Evolutionary conservation across 2,888 invertebrate genomes (phyloP).

Genomic region (Tubulanus polymorphus): DNA sequence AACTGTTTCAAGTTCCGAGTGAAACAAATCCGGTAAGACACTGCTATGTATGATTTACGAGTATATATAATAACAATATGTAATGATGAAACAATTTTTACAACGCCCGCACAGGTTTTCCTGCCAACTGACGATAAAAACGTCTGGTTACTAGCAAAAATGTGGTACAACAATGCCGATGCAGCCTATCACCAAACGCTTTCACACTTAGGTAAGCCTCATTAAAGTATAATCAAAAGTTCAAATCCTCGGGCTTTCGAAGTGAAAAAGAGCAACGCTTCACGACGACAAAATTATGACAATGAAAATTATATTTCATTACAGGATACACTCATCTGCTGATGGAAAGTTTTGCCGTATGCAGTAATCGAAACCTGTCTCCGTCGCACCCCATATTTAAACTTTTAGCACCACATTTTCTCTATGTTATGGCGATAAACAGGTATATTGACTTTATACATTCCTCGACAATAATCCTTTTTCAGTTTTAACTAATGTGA

Average conservation of each 20-base stretch:
- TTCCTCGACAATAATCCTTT: neutral
- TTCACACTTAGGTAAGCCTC: conserved; percentile 45
- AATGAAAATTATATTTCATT: conserved; percentile 12
- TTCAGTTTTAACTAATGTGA: neutral
- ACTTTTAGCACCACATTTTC: conserved; percentile 56
- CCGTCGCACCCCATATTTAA: conserved; percentile 56
- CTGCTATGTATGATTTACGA: no score
- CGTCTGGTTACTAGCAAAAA: conserved; percentile 54
- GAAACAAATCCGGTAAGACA: conserved; percentile 38
- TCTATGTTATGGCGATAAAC: conserved; percentile 55
- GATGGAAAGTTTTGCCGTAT: conserved; percentile 55
- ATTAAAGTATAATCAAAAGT: no score
- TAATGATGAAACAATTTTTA: neutral
- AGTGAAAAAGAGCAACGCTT: no score
- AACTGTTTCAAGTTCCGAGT: conserved; percentile 37
- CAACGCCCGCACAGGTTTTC: conserved; percentile 38
- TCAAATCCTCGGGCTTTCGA: no score
- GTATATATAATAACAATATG: no score
- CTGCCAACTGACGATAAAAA: conserved; percentile 48
- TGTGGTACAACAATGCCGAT: conserved; percentile 54
- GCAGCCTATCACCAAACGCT: conserved; percentile 48
- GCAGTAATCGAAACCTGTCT: conserved; percentile 54
- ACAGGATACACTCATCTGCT: conserved; percentile 55
- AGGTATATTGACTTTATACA: conserved; percentile 39
- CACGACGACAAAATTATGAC: neutral